These are phyloP conservation scores for Mactromeris polynyma DNA, from an alignment of 2,888 invertebrate genomes.

Conservation along the genomic window DNA sequence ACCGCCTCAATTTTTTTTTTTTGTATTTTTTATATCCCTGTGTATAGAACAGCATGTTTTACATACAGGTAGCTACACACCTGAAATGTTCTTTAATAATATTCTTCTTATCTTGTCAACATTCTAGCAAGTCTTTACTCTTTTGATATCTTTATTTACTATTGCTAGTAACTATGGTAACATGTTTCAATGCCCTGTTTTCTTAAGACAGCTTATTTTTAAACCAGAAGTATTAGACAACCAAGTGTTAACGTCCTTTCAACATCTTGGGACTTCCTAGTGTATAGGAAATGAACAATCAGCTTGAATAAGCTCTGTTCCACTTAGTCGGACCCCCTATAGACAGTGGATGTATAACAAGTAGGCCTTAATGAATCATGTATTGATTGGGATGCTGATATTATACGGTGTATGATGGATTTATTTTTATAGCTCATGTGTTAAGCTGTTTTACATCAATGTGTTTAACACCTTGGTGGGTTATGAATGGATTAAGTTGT, in stretches of 20 bases:
- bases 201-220: background rate
- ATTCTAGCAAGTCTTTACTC: no score
- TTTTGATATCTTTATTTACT: no score
- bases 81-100: no score
- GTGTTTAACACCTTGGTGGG: background rate
- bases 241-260: background rate
- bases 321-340: background rate
- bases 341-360: background rate
- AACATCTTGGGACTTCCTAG: constrained; percentile 8
- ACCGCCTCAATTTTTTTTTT: no score
- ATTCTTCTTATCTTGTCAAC: no score
- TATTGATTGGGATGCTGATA: background rate
- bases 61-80: no score
- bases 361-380: background rate
- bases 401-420: background rate
- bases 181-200: no score
- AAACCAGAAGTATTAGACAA: background rate
- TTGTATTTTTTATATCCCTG: no score
- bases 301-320: background rate
- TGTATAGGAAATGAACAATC: background rate
- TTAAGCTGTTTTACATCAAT: constrained; percentile 1
- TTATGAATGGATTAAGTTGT: background rate
- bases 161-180: no score
- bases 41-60: no score
- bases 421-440: background rate